Base-by-base conservation (phyloP, 2,113 vertebrate species). In the Acanthochromis polyacanthus region DNA sequence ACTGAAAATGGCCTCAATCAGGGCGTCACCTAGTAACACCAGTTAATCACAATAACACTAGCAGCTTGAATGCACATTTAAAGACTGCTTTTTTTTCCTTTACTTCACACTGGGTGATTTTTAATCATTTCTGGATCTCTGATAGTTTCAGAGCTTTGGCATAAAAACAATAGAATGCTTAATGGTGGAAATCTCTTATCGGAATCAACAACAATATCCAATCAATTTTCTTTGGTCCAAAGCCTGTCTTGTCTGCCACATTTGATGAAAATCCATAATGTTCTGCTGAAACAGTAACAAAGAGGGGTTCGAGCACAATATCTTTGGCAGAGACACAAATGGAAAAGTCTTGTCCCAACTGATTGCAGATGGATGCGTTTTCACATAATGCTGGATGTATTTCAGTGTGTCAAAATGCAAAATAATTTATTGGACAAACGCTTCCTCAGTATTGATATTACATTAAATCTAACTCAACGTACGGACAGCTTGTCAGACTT, bases 231-330 rank as follows among this genome's bases (percentile, higher is more conserved):
- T 46, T 50, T 62, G 16, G 30, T 59, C 38, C 30, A 22, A 67
- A 28, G 46, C n/a, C 48, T 12, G 40, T 64, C 50, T 25, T 71
- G 22, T 45, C 28, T 10, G 19, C 58, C 53, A 36, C n/a, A 22
- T 69, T 75, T 74, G 40, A 60, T 70, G 14, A 64, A 70, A 78
- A 81, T 64, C 43, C 19, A 71, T 71, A 61, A 59, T 48, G 43
- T 67, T 82, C 64, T 72, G 68, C 71, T 71, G 64, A 84, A 57
- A 65, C 52, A 48, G 19, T 55, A 60, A 48, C 30, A 71, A 30
- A 46, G 19, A 75, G 10, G 19, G 20, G 10, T 51, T 59, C 71
- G 70, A 50, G 63, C 28, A 62, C 28, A 25, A 79, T 69, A 14
- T 28, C 64, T 23, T 62, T 75, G 62, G 65, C 56, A 43, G 60